These are phyloP conservation scores for Rhinichthys osculus DNA, from an alignment of 2,797 vertebrate genomes.

Conservation along the genomic window DNA sequence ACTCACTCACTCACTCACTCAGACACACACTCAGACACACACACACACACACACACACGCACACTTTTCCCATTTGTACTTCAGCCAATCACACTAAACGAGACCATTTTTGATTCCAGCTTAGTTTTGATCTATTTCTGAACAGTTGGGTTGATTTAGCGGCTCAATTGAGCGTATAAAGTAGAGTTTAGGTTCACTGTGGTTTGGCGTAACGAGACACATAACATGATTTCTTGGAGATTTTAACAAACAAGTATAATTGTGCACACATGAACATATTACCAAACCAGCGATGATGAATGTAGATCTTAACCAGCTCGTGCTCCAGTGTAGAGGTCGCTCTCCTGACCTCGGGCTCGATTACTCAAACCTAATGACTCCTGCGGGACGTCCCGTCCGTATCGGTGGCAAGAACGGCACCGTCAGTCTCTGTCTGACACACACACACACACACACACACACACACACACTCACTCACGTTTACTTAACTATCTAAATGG, in stretches of 20 bases:
- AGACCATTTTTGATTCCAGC: neutral
- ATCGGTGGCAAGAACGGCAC: slow-evolving; percentile 61
- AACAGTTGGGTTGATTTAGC: slow-evolving; percentile 12
- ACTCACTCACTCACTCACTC: too few relatives aligned
- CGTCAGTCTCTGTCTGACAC: too few relatives aligned
- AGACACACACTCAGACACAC: too few relatives aligned
- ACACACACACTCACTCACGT: too few relatives aligned
- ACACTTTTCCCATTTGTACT: too few relatives aligned
- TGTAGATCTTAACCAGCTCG: slow-evolving; percentile 40
- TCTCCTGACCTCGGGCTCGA: slow-evolving; percentile 67
- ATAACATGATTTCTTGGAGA: neutral
- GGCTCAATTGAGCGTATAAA: slow-evolving; percentile 8
- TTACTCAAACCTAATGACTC: slow-evolving; percentile 76
- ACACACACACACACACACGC: too few relatives aligned
- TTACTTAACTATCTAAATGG: too few relatives aligned
- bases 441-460: too few relatives aligned
- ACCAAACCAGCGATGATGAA: slow-evolving; percentile 50
- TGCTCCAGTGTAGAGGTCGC: slow-evolving; percentile 67
- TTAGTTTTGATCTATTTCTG: neutral
- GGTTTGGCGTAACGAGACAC: slow-evolving; percentile 26
- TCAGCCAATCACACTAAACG: neutral
- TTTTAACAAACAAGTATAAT: slow-evolving; percentile 34
- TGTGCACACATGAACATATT: neutral
- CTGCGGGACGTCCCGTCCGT: slow-evolving; percentile 68
- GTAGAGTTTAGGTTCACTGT: neutral